Percentiles rank a stretch among this genome's conserved stretches.
These are phyloP conservation scores for Uloborus diversus DNA, from an alignment of 1,140 invertebrate genomes.

Conservation along the genomic window DNA sequence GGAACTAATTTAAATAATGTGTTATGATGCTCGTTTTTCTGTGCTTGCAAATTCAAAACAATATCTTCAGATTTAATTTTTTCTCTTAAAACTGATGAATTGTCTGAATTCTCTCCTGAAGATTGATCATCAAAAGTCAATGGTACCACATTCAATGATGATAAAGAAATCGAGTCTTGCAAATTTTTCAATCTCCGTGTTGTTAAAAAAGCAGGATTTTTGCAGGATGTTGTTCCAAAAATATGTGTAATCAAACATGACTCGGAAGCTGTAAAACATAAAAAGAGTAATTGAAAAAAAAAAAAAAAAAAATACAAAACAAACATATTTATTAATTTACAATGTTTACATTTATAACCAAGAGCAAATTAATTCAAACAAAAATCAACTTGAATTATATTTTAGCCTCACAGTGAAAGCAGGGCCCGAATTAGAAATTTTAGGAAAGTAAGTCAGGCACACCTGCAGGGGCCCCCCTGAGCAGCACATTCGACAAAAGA, in stretches of 20 bases:
- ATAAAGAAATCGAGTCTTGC: conserved; percentile 7
- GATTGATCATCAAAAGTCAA: neutral
- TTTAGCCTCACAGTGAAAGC: too few relatives aligned
- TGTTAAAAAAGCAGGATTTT: neutral
- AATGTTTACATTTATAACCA: too few relatives aligned
- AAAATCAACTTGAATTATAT: too few relatives aligned
- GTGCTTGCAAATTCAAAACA: neutral
- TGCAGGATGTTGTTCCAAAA: neutral
- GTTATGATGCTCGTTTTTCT: neutral
- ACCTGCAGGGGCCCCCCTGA: too few relatives aligned
- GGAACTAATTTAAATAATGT: conserved; percentile 16
- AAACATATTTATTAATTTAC: too few relatives aligned
- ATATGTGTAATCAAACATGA: conserved; percentile 32
- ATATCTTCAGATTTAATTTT: neutral
- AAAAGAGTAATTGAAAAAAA: neutral
- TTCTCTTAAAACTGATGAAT: neutral
- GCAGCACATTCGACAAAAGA: too few relatives aligned
- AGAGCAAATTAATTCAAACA: too few relatives aligned
- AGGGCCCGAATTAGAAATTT: too few relatives aligned
- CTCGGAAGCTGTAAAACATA: neutral
- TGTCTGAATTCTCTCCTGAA: neutral
- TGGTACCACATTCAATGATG: conserved; percentile 4
- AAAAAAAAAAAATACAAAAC: neutral
- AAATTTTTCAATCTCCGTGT: conserved; percentile 23
- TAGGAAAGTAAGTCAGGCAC: too few relatives aligned